Percentiles rank a stretch among this genome's conserved stretches.
These are phyloP conservation scores for Macrosiphum euphorbiae DNA, from an alignment of 2,888 invertebrate species.

Conservation along the genomic window DNA sequence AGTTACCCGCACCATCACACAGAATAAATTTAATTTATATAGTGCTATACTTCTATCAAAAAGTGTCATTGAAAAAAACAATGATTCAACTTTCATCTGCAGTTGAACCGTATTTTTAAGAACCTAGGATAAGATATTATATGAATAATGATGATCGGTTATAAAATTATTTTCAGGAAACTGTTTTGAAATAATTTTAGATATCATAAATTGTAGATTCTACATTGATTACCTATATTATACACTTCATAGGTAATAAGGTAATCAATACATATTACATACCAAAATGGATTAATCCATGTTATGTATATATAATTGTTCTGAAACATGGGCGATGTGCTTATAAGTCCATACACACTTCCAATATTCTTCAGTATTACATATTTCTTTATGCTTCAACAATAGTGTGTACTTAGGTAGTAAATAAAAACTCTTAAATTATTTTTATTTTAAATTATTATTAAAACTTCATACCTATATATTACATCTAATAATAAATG, in stretches of 20 bases:
- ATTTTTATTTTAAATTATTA: too few relatives aligned
- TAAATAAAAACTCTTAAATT: too few relatives aligned
- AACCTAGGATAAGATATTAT: background rate
- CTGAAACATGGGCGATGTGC: background rate
- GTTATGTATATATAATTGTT: background rate
- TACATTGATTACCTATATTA: too few relatives aligned
- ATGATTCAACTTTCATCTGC: background rate
- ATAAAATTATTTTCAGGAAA: background rate
- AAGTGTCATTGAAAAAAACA: background rate
- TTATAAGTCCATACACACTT: background rate
- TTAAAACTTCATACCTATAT: too few relatives aligned
- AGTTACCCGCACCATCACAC: too few relatives aligned
- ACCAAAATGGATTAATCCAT: background rate
- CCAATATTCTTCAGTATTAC: background rate
- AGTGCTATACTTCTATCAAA: background rate
- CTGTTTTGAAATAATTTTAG: background rate
- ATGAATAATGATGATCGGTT: background rate
- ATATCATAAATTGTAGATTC: background rate
- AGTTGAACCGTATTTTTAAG: background rate
- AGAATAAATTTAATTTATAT: background rate
- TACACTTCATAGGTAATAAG: too few relatives aligned
- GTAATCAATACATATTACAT: background rate
- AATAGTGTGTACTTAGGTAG: too few relatives aligned
- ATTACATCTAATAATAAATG: too few relatives aligned
- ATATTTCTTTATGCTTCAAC: background rate